Evolutionary conservation across 2,888 invertebrate genomes (phyloP), one percentile per base, ranked within the genome.

Genomic region (Pyrochroa serraticornis): DNA sequence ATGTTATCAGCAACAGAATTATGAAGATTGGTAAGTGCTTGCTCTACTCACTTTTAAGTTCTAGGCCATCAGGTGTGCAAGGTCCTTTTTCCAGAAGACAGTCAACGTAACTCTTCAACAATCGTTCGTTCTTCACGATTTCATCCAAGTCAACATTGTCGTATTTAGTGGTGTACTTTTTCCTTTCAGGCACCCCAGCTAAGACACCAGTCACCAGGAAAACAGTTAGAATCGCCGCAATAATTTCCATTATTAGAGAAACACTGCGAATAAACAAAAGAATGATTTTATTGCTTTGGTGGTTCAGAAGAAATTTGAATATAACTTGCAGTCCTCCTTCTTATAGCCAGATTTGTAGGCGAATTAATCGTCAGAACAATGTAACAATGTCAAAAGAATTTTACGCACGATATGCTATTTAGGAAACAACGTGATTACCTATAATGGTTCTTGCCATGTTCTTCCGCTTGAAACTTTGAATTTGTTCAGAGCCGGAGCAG

Each of bases 141-240:
- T 86, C 83, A 31, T 89, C 86, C 8, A 90, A 75, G 70, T 90
- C 85, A 62, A 90, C 80, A 72, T 87, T 84, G 75, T 89, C 89
- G 79, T 86, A 90, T 74, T 86, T 88, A 60, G 86, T 85, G 0
- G 87, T 87, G 76, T 89, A 89, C 31, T 80, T 82, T 3, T 77
- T 62, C 50, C 64, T 67, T 48, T 64, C 69, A 6, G 64, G 54
- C 8, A 66, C 64, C 35, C 61, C 56, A n/a, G 48, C 63, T 6
- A 42, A 34, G 5, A 47, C 32, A 0, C 33, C 35, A 13, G 36
- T 32, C n/a, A 52, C 9, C 31, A 51, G 8, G 32, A 10, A 30
- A 7, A 58, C 6, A 10, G 45, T 32, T 6, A 61, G 12, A 6
- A 60, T 8, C 6, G 53, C 34, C 22, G 36, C 10, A 6, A 54